phyloP scores from a whole-genome alignment of 2,888 invertebrate genomes.

The Cataglyphis rosenhaueri region DNA sequence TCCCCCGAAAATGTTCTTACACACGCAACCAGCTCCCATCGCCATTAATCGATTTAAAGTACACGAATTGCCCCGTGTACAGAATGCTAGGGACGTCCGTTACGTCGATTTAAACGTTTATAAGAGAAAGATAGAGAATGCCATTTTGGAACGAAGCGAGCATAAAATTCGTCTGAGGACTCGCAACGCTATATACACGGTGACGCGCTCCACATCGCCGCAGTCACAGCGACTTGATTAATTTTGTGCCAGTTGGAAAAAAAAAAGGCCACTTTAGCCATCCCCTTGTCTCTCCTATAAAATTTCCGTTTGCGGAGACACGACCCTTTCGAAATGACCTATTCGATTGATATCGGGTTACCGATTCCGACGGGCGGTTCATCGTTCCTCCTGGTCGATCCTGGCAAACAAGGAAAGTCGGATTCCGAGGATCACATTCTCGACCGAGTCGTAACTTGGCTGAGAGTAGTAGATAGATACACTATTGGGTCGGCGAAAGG shows the following conservation, averaged over 20 bases:
- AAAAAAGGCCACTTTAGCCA: conserved; percentile 5
- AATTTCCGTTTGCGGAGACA: conserved; percentile 12
- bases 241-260: background rate
- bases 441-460: conserved; percentile 60
- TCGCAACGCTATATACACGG: background rate
- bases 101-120: conserved; percentile 40
- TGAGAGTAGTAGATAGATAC: conserved; percentile 61
- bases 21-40: conserved; percentile 45
- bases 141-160: background rate
- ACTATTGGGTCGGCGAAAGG: conserved; percentile 29
- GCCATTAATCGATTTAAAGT: conserved; percentile 51
- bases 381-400: conserved; percentile 14
- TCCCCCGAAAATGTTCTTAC: conserved; percentile 35
- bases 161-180: conserved; percentile 26
- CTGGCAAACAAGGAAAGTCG: conserved; percentile 28
- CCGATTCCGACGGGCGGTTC: conserved; percentile 27
- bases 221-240: conserved; percentile 2
- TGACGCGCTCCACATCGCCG: background rate
- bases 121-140: conserved; percentile 24
- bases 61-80: conserved; percentile 44
- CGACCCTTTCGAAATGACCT: conserved; percentile 25
- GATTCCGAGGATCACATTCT: conserved; percentile 15
- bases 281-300: conserved; percentile 6
- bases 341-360: conserved; percentile 64
- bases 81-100: conserved; percentile 34